These are phyloP conservation scores for Matsumurasca onukii DNA, from an alignment of 1,140 invertebrate genomes.

Conservation along the genomic window DNA sequence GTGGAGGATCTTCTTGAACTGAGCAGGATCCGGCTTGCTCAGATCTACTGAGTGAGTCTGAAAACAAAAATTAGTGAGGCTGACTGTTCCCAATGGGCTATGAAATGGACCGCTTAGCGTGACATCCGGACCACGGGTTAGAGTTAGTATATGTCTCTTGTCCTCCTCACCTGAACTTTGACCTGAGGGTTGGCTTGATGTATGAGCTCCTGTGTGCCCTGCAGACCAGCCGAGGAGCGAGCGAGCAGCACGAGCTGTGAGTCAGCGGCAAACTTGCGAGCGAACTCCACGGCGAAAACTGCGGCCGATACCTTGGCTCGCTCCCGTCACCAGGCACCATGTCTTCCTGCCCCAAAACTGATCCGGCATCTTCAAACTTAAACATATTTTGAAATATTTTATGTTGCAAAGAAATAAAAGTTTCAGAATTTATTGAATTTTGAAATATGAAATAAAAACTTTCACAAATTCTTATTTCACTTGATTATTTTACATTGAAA, in stretches of 20 bases:
- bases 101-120: too few relatives aligned
- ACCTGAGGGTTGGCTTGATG: conserved; percentile 48
- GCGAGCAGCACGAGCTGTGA: conserved; percentile 78
- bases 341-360: conserved; percentile 52
- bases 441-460: too few relatives aligned
- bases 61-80: too few relatives aligned
- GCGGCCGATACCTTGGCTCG: conserved; percentile 84
- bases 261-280: conserved; percentile 57
- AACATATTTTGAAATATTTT: too few relatives aligned
- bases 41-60: conserved; percentile 46
- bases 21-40: conserved; percentile 43
- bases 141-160: too few relatives aligned
- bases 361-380: conserved; percentile 1
- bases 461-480: too few relatives aligned
- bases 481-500: too few relatives aligned
- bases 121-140: too few relatives aligned
- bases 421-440: too few relatives aligned
- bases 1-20: conserved; percentile 44
- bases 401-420: too few relatives aligned
- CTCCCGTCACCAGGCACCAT: conserved; percentile 74
- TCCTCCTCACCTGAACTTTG: conserved; percentile 28
- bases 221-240: conserved; percentile 63
- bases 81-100: too few relatives aligned
- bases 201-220: conserved; percentile 60
- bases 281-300: conserved; percentile 70